Conservation (phyloP, 2,888 invertebrate species). For the Epinotia bilunana region DNA sequence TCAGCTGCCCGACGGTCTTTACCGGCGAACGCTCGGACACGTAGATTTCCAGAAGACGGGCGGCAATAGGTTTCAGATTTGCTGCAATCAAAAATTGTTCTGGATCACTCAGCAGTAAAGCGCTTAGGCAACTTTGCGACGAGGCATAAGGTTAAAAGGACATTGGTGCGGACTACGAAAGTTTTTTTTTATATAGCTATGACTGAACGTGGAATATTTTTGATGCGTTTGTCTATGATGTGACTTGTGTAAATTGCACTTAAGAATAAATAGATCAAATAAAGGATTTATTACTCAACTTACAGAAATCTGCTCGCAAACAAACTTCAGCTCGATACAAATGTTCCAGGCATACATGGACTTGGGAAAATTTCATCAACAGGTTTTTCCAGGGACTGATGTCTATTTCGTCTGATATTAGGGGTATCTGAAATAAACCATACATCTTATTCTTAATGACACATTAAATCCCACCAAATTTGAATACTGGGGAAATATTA, state of each 20-base stretch:
- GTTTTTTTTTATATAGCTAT: no score
- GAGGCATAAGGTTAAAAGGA: no score
- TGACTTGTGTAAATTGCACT: no score
- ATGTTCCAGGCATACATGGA: conserved; percentile 79
- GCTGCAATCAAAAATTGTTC: conserved; percentile 55
- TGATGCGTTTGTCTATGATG: no score
- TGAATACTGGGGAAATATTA: no score
- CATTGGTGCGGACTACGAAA: no score
- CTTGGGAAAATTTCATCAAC: conserved; percentile 78
- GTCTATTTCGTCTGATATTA: conserved; percentile 80
- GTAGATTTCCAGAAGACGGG: conserved; percentile 71
- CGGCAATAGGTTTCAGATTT: conserved; percentile 72
- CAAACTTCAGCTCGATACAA: conserved; percentile 73
- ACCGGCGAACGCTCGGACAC: conserved; percentile 78
- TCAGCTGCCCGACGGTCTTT: conserved; percentile 74
- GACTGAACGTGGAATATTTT: no score
- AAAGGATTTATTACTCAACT: conserved; percentile 43
- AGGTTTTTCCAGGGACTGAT: conserved; percentile 80
- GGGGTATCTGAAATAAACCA: conserved; percentile 65
- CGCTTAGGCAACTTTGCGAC: no score
- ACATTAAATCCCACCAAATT: no score
- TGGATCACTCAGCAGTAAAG: no score
- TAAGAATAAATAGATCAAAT: no score
- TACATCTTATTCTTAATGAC: no score
- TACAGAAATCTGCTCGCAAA: conserved; percentile 75